Base-by-base conservation (phyloP, 2,113 vertebrate species). In the Sinocyclocheilus anshuiensis region DNA sequence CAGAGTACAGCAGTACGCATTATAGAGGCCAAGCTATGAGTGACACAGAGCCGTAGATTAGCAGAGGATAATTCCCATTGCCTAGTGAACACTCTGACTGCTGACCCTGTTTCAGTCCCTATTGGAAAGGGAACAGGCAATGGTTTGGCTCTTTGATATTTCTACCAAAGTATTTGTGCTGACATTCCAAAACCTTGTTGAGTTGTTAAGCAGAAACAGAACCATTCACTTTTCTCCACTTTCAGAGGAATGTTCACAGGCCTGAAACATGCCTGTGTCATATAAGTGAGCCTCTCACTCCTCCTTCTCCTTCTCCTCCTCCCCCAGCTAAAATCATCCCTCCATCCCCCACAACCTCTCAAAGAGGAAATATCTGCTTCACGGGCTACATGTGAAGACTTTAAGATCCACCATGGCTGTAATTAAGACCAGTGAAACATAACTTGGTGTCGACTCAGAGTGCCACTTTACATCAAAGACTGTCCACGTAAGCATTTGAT, bases 351-450 rank as follows among this genome's bases (percentile, higher is more conserved):
- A 84, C 65, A 76, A 48, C 48, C 77, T 75, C 82, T 71, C 80
- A 36, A 33, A 81, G 55, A 91, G 92, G 91, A 92, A 88, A 85
- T 88, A 88, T 90, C 89, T 89, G 87, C 92, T 92, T 93, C 90
- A 87, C 87, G 24, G 55, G 24, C 77, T 86, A 76, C 63, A 36
- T 33, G 89, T 91, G 91, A 95, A 93, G 90, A 78, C 85, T 93
- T 92, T 89, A 92, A 94, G 89, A 93, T 92, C 89, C 89, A 90
- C 87, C 84, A 89, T 89, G 90, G 88, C 92, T 93, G 85, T 94
- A 94, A 95, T 94, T 93, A 94, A 89, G 90, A 91, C 80, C 92
- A 91, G 92, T 92, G 92, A 94, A 95, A 93, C 86, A 89, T 87
- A 92, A 93, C 91, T 92, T 91, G 92, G 88, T 8, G 36, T 84